These are phyloP conservation scores for Lamproptera curius DNA, from an alignment of 2,888 invertebrate species.

Conservation along the genomic window DNA sequence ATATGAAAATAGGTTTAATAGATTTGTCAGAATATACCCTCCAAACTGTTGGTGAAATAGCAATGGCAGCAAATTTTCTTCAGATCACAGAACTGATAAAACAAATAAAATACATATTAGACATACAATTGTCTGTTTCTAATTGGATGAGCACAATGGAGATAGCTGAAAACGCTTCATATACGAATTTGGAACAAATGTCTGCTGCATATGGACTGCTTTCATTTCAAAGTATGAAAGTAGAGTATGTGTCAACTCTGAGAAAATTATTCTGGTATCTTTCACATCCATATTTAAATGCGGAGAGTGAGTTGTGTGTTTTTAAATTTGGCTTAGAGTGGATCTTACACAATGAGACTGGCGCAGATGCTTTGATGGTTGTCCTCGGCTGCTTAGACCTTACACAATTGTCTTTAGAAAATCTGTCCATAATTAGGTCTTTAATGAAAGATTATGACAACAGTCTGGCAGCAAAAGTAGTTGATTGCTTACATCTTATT, in stretches of 20 bases:
- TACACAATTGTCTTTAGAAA: slow-evolving; percentile 36
- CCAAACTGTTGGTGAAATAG: slow-evolving; percentile 44
- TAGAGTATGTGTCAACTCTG: slow-evolving; percentile 45
- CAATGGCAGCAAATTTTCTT: slow-evolving; percentile 55
- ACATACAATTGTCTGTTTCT: slow-evolving; percentile 38
- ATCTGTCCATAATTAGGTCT: slow-evolving; percentile 42
- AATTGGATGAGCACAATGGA: slow-evolving; percentile 56
- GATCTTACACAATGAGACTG: slow-evolving; percentile 42
- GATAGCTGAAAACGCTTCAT: slow-evolving; percentile 53
- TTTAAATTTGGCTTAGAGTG: slow-evolving; percentile 63
- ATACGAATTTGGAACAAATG: slow-evolving; percentile 41
- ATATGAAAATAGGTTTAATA: slow-evolving; percentile 55
- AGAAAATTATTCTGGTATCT: slow-evolving; percentile 60
- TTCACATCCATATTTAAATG: slow-evolving; percentile 56
- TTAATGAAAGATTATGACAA: slow-evolving; percentile 38
- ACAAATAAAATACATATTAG: slow-evolving; percentile 56
- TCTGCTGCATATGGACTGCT: slow-evolving; percentile 50
- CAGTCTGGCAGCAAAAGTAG: slow-evolving; percentile 47
- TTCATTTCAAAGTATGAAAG: slow-evolving; percentile 51
- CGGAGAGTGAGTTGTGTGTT: slow-evolving; percentile 47
- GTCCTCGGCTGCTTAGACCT: slow-evolving; percentile 57
- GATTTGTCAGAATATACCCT: slow-evolving; percentile 50
- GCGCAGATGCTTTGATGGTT: slow-evolving; percentile 51
- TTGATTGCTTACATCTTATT: slow-evolving; percentile 45
- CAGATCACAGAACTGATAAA: slow-evolving; percentile 61